Evolutionary conservation across 2,888 invertebrate genomes (phyloP), one percentile per base, ranked within the genome.

Genomic region (Linyphia triangularis): DNA sequence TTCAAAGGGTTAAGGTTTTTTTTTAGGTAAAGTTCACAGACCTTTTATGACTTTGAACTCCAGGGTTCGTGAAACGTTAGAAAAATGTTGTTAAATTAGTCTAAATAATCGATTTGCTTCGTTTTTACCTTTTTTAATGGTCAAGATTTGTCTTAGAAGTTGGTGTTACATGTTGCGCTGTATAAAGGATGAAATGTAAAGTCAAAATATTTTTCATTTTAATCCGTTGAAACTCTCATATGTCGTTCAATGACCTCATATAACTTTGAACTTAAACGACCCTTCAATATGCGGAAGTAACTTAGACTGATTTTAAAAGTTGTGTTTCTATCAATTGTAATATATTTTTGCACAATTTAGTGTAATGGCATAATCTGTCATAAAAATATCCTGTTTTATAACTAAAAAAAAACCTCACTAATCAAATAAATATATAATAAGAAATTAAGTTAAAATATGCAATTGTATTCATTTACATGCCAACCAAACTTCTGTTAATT

Each of bases 181-280:
- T 13, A n/a, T 51, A n/a, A 16, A 51, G n/a, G 13, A 51, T n/a
- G 16, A 40, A 40, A 2, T 0, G 40, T 40, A 40, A 40, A 9
- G 40, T 10, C n/a, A n/a, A 13, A n/a, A n/a, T n/a, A 51, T 51
- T 16, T 9, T n/a, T n/a, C 9, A 51, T 16, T 2, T n/a, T 6
- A 51, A 13, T n/a, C 5, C n/a, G 51, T 16, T n/a, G 16, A 51
- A 51, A 51, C 16, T 13, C 10, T 22, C 9, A 40, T 51, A n/a
- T 2, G 10, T 43, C 40, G 70, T 70, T 70, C 70, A 70, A 43
- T 70, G 28, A 70, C 70, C 70, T 26, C 26, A 13, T 5, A 13
- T 70, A 28, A 70, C 70, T 43, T 70, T 70, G 70, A 43, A 65
- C 65, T 65, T n/a, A n/a, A n/a, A n/a, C n/a, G n/a, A n/a, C n/a